A percentile compares a stretch with the other conserved stretches of the same genome.
These are phyloP conservation scores for Chrysodeixis includens DNA, from an alignment of 2,888 invertebrate genomes.

Conservation along the genomic window DNA sequence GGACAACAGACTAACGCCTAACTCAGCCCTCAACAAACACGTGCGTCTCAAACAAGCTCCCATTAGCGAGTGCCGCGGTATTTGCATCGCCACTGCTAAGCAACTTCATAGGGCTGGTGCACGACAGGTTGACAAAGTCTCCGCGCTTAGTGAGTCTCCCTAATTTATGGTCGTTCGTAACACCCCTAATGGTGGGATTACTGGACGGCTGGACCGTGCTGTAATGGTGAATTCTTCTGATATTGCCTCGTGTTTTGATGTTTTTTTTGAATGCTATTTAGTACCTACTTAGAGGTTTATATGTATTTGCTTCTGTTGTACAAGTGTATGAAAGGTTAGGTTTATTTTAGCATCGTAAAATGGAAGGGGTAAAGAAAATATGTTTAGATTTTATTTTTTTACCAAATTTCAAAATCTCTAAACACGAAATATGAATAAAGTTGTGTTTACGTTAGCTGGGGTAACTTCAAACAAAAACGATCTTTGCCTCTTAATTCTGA, in stretches of 20 bases:
- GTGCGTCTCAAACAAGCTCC: conserved; percentile 33
- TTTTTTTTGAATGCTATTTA: not conserved
- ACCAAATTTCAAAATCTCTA: not conserved
- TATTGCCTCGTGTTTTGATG: conserved; percentile 8
- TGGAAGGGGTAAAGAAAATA: too few relatives aligned
- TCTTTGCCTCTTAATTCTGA: not conserved
- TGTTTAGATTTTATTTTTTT: too few relatives aligned
- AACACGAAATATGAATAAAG: not conserved
- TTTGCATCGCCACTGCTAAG: conserved; percentile 24
- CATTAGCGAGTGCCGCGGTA: conserved; percentile 29
- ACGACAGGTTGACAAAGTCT: conserved; percentile 54
- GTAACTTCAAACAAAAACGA: conserved; percentile 2
- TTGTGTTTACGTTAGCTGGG: not conserved
- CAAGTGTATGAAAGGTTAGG: not conserved
- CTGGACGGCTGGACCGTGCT: conserved; percentile 15
- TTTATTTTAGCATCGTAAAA: too few relatives aligned
- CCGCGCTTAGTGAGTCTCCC: conserved; percentile 42
- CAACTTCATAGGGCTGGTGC: conserved; percentile 24
- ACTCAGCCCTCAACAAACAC: conserved; percentile 13
- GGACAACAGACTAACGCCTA: conserved; percentile 7
- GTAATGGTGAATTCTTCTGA: conserved; percentile 32
- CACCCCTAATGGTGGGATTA: conserved; percentile 49
- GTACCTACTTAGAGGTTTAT: too few relatives aligned
- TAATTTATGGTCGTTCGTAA: conserved; percentile 52
- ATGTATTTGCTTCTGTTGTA: not conserved